These are phyloP conservation scores for Aphelocoma coerulescens DNA, from an alignment of 2,113 vertebrate genomes.

Conservation along the genomic window DNA sequence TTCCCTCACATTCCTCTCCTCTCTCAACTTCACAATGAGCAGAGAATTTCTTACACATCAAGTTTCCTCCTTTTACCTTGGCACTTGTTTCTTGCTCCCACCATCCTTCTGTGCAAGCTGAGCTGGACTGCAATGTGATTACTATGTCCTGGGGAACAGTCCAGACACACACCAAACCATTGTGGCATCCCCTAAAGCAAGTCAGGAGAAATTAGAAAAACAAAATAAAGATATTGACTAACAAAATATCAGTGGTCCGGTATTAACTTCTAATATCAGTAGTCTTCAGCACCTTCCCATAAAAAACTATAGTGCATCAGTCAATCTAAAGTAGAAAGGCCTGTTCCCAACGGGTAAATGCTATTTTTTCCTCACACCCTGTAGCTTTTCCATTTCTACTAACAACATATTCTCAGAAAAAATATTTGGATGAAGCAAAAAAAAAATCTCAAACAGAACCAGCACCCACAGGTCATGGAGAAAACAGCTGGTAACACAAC, in stretches of 20 bases:
- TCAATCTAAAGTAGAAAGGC: neutral
- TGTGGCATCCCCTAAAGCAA: constrained; percentile 90
- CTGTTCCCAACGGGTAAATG: neutral
- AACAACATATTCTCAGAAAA: neutral
- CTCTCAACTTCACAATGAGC: neutral
- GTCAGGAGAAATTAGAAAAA: constrained; percentile 5
- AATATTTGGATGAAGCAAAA: neutral
- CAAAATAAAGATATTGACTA: neutral
- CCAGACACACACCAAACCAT: constrained; percentile 93
- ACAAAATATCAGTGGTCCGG: neutral
- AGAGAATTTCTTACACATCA: neutral
- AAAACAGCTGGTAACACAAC: neutral
- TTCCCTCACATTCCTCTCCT: neutral
- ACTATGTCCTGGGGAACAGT: constrained; percentile 82
- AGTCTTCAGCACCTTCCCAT: neutral
- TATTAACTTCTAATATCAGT: neutral
- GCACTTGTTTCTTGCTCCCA: constrained; percentile 80
- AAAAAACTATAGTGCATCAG: neutral
- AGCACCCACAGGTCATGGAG: neutral
- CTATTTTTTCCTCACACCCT: neutral
- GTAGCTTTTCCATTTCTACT: neutral
- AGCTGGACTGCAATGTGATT: constrained; percentile 69
- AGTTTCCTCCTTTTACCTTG: constrained; percentile 56
- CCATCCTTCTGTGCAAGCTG: constrained; percentile 79
- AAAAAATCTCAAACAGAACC: neutral